Conservation (phyloP, 2,797 vertebrate genomes). For the Hydrocynus forskahlii region DNA sequence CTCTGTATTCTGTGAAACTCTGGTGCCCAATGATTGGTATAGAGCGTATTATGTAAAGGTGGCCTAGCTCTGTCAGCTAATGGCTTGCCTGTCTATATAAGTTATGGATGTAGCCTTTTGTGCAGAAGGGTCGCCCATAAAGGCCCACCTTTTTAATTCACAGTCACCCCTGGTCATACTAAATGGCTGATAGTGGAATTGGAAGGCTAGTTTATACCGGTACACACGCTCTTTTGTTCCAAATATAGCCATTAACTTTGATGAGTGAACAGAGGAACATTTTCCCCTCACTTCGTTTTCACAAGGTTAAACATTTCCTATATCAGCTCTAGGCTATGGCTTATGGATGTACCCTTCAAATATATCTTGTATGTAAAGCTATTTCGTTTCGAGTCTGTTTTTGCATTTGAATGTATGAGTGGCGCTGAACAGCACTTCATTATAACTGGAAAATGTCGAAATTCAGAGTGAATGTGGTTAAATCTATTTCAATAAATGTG, state of each 20-base stretch:
- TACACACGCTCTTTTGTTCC: conserved; percentile 63
- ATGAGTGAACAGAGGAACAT: conserved; percentile 60
- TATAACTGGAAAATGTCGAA: not conserved
- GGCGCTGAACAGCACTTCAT: not conserved
- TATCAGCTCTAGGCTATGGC: conserved; percentile 35
- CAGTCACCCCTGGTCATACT: conserved; percentile 80
- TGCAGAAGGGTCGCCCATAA: conserved; percentile 82
- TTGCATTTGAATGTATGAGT: not conserved
- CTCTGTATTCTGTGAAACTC: conserved; percentile 65
- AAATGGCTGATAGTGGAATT: conserved; percentile 81
- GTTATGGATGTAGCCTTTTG: conserved; percentile 83
- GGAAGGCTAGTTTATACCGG: conserved; percentile 71
- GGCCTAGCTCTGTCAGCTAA: conserved; percentile 73
- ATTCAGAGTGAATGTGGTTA: not conserved
- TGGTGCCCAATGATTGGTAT: conserved; percentile 75
- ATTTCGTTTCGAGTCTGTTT: not conserved
- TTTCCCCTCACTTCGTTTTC: conserved; percentile 57
- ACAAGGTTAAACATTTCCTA: conserved; percentile 67
- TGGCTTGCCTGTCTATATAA: conserved; percentile 78
- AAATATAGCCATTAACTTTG: conserved; percentile 70
- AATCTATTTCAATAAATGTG: conserved; percentile 37
- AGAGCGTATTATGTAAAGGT: conserved; percentile 81
- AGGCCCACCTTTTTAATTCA: conserved; percentile 82
- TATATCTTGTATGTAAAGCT: conserved; percentile 6
- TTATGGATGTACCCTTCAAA: conserved; percentile 29